Conservation (phyloP, 1,140 invertebrate genomes). For the Dendroctonus valens region DNA sequence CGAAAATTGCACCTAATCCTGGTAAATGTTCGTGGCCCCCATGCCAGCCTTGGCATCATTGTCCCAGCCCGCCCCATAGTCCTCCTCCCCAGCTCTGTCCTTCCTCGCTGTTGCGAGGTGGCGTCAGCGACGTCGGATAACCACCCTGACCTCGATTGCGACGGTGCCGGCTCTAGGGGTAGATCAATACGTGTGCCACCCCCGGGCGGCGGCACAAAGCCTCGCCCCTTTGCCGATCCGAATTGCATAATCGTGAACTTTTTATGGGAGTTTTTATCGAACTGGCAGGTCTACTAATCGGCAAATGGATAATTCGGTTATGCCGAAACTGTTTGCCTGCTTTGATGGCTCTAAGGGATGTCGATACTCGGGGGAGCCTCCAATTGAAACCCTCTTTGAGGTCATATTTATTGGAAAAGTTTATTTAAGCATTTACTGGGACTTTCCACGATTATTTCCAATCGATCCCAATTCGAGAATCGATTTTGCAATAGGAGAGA, state of each 20-base stretch:
- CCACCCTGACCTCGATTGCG: constrained; percentile 11
- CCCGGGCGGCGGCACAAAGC: constrained; percentile 5
- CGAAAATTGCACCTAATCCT: too few species aligned
- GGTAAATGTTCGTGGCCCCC: neutral
- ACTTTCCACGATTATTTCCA: too few species aligned
- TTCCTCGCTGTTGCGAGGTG: constrained; percentile 18
- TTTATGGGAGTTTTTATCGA: neutral
- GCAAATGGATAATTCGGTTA: too few species aligned
- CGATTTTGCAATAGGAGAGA: too few species aligned
- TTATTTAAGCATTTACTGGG: too few species aligned
- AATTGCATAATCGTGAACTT: constrained; percentile 9
- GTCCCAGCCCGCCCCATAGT: neutral
- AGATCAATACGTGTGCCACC: constrained; percentile 20
- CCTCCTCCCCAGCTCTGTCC: neutral
- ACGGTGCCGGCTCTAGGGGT: constrained; percentile 7
- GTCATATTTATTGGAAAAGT: too few species aligned
- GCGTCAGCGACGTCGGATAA: constrained; percentile 16
- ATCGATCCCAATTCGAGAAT: too few species aligned
- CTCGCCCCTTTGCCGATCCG: constrained; percentile 10
- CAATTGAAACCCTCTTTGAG: too few species aligned
- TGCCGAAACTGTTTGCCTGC: too few species aligned
- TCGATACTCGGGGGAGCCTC: too few species aligned
- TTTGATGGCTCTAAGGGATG: too few species aligned
- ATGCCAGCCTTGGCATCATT: constrained; percentile 3
- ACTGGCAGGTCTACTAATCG: neutral